Conservation (phyloP, 2,888 invertebrate species). For the Hermaeophaga mercurialis region DNA sequence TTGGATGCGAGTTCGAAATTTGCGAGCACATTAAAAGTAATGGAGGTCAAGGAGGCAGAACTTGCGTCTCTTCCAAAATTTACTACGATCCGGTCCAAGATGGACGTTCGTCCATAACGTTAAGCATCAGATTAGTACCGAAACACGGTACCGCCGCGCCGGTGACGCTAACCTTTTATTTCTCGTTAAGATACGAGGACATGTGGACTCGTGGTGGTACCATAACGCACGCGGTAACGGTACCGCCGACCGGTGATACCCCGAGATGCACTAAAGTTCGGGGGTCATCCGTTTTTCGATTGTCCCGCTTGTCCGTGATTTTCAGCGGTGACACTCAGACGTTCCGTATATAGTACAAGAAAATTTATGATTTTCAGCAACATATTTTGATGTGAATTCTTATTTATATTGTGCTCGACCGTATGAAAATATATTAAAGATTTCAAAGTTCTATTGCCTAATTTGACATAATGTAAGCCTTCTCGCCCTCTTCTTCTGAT, state of each 20-base stretch:
- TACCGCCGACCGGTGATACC: conserved; percentile 29
- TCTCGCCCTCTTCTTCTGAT: too few species aligned
- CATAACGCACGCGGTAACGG: conserved; percentile 33
- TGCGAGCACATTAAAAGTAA: conserved; percentile 27
- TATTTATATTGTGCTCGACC: too few species aligned
- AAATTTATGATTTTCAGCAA: too few species aligned
- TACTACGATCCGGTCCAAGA: conserved; percentile 26
- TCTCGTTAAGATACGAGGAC: conserved; percentile 36
- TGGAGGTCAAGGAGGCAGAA: conserved; percentile 35
- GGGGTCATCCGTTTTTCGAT: conserved; percentile 34
- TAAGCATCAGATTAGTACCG: conserved; percentile 32
- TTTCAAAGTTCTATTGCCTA: not conserved
- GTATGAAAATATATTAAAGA: not conserved
- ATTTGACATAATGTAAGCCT: too few species aligned
- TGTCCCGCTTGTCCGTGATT: conserved; percentile 25
- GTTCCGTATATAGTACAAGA: conserved; percentile 26
- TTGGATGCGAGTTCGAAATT: conserved; percentile 13
- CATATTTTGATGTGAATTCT: too few species aligned
- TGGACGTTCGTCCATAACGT: conserved; percentile 28
- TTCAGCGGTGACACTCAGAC: conserved; percentile 30
- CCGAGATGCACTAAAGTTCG: conserved; percentile 36
- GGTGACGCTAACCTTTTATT: conserved; percentile 36
- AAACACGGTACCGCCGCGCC: conserved; percentile 10
- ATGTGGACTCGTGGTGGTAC: conserved; percentile 28
- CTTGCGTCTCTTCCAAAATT: conserved; percentile 30